Evolutionary conservation across 2,113 vertebrate species (phyloP).

Genomic region (Gracilinanus agilis): DNA sequence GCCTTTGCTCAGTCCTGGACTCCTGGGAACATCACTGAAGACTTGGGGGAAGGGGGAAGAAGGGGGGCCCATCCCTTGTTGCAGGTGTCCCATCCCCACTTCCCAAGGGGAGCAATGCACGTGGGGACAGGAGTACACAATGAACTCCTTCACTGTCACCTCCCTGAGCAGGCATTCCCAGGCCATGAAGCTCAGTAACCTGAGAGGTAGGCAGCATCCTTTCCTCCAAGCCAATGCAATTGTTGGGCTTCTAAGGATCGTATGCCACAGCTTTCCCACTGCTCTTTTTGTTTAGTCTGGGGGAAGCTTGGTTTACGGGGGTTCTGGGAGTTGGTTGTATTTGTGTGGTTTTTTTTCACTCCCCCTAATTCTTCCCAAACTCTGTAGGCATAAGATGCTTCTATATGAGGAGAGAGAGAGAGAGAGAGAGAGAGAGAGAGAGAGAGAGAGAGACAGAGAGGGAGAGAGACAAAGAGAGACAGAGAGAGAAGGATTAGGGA

Average conservation of each 20-base stretch:
- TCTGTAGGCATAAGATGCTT: conserved; percentile 4
- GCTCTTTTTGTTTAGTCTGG: conserved; percentile 73
- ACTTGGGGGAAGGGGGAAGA: neutral
- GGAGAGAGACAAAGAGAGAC: too few species aligned
- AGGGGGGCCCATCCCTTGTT: neutral
- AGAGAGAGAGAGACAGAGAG: too few species aligned
- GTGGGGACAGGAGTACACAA: neutral
- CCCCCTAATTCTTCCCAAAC: conserved; percentile 33
- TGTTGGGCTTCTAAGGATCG: neutral
- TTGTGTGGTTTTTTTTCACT: conserved; percentile 26
- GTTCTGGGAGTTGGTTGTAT: conserved; percentile 20
- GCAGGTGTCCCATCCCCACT: neutral
- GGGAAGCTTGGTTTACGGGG: neutral
- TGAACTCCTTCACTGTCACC: conserved; percentile 29
- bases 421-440: too few species aligned
- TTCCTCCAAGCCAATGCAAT: conserved; percentile 26
- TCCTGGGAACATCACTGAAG: neutral
- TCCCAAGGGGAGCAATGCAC: neutral
- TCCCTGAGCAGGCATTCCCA: neutral
- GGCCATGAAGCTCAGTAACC: neutral
- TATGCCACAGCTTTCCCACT: rapidly evolving
- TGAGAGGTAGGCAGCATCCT: neutral
- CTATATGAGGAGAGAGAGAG: neutral
- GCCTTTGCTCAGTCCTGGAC: neutral
- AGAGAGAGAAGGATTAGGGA: neutral